phyloP scores from a whole-genome alignment of 2,797 vertebrate genomes.

The Darevskia mixta region DNA sequence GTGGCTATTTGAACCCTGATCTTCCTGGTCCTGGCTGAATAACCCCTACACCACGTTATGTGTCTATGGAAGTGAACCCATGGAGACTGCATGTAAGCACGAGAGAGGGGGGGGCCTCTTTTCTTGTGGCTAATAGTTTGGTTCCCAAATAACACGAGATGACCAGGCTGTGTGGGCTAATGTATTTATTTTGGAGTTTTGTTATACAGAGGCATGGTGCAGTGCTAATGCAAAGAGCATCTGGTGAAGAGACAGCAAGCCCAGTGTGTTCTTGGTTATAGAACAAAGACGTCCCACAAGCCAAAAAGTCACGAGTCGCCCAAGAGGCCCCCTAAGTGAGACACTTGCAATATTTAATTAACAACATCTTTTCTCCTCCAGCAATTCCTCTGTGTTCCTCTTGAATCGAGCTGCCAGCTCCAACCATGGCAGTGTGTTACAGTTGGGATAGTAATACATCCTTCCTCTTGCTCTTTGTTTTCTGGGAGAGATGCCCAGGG shows the following conservation, averaged over 20 bases:
- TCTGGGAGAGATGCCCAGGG: neutral
- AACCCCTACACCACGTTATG: no score
- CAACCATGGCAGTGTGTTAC: neutral
- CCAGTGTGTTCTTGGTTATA: neutral
- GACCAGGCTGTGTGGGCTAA: constrained; percentile 14
- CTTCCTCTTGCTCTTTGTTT: neutral
- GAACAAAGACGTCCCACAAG: neutral
- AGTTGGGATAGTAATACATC: neutral
- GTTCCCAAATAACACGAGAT: constrained; percentile 6
- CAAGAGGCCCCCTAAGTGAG: neutral
- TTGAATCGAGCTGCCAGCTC: neutral
- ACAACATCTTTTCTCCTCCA: neutral
- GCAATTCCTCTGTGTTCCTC: neutral
- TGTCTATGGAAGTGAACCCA: neutral
- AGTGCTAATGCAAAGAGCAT: neutral
- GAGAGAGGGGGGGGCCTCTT: neutral
- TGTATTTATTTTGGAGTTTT: constrained; percentile 61
- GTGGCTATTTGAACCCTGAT: no score
- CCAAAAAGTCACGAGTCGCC: neutral
- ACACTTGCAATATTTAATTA: constrained; percentile 1
- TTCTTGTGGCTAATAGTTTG: neutral
- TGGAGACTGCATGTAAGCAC: neutral
- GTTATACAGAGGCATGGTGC: constrained; percentile 24
- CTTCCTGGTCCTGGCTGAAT: no score
- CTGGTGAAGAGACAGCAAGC: constrained; percentile 21